Conservation (phyloP, 2,113 vertebrate genomes). For the Vulpes ferrilata region DNA sequence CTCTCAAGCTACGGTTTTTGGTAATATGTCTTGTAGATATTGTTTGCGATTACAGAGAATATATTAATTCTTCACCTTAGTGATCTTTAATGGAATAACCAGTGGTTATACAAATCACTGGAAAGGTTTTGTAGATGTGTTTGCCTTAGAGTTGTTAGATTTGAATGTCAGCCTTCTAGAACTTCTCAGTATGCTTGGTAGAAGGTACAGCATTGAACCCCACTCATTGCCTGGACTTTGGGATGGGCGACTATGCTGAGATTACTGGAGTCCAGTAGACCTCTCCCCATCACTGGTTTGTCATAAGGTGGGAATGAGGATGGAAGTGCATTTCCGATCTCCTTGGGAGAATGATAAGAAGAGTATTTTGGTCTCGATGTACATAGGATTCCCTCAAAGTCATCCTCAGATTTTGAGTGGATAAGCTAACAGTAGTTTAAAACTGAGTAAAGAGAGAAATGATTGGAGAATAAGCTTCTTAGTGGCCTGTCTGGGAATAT, state of each 20-base stretch:
- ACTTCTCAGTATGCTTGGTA: background rate
- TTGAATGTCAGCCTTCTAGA: background rate
- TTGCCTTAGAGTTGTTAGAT: background rate
- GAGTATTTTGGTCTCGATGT: background rate
- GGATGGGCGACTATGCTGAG: background rate
- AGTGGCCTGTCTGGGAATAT: background rate
- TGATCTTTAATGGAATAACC: background rate
- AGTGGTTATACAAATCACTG: background rate
- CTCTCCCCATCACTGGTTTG: background rate
- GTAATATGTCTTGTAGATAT: background rate
- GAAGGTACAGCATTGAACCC: background rate
- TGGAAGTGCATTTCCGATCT: background rate
- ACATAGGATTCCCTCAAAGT: background rate
- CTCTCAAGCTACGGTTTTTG: background rate
- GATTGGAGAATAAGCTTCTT: background rate
- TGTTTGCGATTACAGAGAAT: background rate
- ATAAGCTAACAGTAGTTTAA: background rate
- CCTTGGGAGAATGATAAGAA: background rate
- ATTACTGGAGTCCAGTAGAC: background rate
- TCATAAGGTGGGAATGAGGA: background rate
- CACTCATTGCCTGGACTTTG: background rate
- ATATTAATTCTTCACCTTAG: background rate
- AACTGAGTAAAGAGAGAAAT: background rate
- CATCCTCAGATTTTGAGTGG: background rate
- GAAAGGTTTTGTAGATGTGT: background rate